Base-by-base conservation (phyloP, 1,140 invertebrate genomes). In the Drosophila malerkotliana region DNA sequence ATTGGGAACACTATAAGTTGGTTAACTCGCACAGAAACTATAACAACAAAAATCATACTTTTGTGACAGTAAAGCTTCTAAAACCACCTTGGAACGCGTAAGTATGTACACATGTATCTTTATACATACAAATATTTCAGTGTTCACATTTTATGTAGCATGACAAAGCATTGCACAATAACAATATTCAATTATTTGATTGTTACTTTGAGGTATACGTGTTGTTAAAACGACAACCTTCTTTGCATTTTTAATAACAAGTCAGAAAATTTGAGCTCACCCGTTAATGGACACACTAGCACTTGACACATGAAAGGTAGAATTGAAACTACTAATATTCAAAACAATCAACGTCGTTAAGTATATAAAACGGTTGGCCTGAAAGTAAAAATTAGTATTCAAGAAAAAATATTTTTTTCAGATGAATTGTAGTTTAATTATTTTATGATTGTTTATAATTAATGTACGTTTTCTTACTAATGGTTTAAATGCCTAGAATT, bases 301-400 rank as follows among this genome's bases (percentile, higher is more conserved):
- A 66, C 62, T 54, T 57, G 49, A 63, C 63, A 63, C 68, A 47
- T 30, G 74, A 61, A 74, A 69, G 55, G 63, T 48, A 63, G 68
- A 73, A 79, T 68, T 55, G 44, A 63, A 73, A 79, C 77, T 79
- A 68, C 51, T 66, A 26, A 39, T 26, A 37, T 37, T 21, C 56
- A 57, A 58, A 12, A 49, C 53, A 66, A 54, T 64, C 44, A 47
- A 30, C 37, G 30, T 15, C 28, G 37, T 54, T 44, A 44, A 4
- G n/a, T 44, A 44, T 9, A 44, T 15, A n/a, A 18, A 15, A 12
- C 34, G 34, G 10, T 12, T 3, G 34, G 34, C 10, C 34, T 12
- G 4, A 37, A 37, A n/a, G 4, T 34, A 34, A 34, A 3, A 10
- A 9, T 10, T 10, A 3, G 32, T 34, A 34, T 34, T 37, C 4